Evolutionary conservation across 2,113 vertebrate species (phyloP).

Genomic region (Sisor rabdophorus): DNA sequence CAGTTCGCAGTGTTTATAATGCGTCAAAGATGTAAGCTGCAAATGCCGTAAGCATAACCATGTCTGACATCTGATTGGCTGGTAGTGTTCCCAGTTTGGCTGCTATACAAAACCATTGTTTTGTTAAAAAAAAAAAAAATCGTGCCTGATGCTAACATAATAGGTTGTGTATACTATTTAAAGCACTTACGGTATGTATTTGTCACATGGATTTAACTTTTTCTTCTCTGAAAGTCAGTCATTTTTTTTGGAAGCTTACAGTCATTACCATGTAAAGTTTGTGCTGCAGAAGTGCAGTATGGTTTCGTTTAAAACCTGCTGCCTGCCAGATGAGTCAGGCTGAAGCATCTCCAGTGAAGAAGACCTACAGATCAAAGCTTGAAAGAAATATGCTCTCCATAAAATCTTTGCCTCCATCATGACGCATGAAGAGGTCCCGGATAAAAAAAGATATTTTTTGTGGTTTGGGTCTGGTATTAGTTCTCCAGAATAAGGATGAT

Average conservation of each 20-base stretch:
- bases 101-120: background rate
- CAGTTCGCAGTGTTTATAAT: background rate
- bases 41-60: background rate
- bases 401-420: constrained; percentile 57
- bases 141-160: background rate
- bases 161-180: background rate
- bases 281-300: constrained; percentile 49
- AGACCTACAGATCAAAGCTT: constrained; percentile 66
- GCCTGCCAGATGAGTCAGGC: constrained; percentile 56
- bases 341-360: constrained; percentile 57
- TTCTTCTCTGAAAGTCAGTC: background rate
- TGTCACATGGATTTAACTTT: background rate
- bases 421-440: constrained; percentile 52
- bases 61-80: background rate
- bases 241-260: constrained; percentile 1
- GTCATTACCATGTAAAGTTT: constrained; percentile 17
- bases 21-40: background rate
- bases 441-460: constrained; percentile 46
- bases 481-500: constrained; percentile 43
- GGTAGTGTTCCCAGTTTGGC: background rate
- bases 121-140: no score
- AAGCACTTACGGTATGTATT: background rate
- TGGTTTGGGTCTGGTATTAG: constrained; percentile 36
- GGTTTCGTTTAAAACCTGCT: constrained; percentile 59
- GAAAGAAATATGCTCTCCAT: constrained; percentile 59